Percentiles rank a stretch among this genome's conserved stretches.
phyloP scores from a whole-genome alignment of 2,797 vertebrate genomes.

The Cryptoprocta ferox region DNA sequence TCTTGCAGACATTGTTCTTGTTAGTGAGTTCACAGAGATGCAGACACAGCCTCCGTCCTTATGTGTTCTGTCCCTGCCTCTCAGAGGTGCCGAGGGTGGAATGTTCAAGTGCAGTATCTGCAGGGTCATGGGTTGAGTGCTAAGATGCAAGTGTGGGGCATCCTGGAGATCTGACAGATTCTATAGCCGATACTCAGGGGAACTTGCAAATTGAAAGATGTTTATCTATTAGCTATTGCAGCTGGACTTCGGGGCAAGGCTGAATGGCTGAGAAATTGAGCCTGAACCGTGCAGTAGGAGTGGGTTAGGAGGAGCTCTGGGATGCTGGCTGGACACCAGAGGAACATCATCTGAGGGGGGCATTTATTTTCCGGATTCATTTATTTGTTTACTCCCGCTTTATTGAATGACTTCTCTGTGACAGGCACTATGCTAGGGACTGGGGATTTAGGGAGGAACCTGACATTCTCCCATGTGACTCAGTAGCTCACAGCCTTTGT shows the following conservation, averaged over 20 bases:
- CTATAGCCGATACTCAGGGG: neutral
- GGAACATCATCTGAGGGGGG: neutral
- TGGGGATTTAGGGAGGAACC: neutral
- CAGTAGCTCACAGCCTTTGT: neutral
- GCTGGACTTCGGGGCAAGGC: conserved; percentile 51
- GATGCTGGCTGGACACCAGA: neutral
- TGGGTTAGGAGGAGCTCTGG: neutral
- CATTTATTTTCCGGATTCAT: neutral
- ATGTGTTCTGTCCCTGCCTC: neutral
- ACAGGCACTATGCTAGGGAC: neutral
- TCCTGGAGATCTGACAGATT: conserved; percentile 21
- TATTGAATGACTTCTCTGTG: neutral
- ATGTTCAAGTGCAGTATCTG: neutral
- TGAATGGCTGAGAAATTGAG: conserved; percentile 49
- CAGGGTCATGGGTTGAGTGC: neutral
- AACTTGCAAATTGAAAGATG: conserved; percentile 61
- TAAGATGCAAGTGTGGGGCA: neutral
- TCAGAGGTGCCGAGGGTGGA: neutral
- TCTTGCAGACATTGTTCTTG: neutral
- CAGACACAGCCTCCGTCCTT: neutral
- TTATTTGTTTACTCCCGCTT: neutral
- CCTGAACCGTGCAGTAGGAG: neutral
- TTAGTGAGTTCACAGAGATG: neutral
- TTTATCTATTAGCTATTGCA: conserved; percentile 67
- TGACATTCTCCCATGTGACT: neutral